Conservation (phyloP, 2,888 invertebrate species). For the Amblyjoppa proteus region DNA sequence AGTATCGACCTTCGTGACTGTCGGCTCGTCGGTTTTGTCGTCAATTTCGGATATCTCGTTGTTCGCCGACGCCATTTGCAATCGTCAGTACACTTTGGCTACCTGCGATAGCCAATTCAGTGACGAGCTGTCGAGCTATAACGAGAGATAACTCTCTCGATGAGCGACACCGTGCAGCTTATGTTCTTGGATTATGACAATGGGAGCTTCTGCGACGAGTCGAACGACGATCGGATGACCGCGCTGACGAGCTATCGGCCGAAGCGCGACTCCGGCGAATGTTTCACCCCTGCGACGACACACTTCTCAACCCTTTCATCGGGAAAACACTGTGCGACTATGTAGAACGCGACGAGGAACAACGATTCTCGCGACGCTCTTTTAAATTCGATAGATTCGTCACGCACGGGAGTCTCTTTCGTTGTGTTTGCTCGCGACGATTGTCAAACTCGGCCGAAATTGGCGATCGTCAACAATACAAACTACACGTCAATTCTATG, state of each 20-base stretch:
- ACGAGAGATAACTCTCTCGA: neutral
- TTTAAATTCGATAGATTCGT: neutral
- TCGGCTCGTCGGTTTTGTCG: conserved; percentile 77
- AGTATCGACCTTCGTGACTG: conserved; percentile 67
- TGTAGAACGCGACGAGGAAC: neutral
- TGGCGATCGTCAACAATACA: conserved; percentile 43
- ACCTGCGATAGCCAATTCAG: conserved; percentile 20
- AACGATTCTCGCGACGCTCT: neutral
- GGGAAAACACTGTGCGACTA: neutral
- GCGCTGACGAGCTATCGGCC: neutral
- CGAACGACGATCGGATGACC: neutral
- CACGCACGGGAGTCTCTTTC: neutral
- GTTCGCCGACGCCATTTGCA: conserved; percentile 81
- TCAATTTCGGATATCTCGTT: conserved; percentile 75
- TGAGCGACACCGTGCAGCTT: neutral
- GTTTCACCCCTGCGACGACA: conserved; percentile 15
- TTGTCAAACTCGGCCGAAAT: conserved; percentile 17
- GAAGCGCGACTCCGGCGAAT: neutral
- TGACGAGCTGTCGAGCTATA: neutral
- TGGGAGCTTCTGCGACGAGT: neutral
- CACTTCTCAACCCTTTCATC: conserved; percentile 28
- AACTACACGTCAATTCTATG: conserved; percentile 34
- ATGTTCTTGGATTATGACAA: neutral
- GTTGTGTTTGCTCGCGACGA: neutral
- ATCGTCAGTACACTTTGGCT: conserved; percentile 68